A percentile compares a stretch with the other conserved stretches of the same genome.
Evolutionary conservation across 1,140 invertebrate species (phyloP).

Genomic region (Drosophila tristis): DNA sequence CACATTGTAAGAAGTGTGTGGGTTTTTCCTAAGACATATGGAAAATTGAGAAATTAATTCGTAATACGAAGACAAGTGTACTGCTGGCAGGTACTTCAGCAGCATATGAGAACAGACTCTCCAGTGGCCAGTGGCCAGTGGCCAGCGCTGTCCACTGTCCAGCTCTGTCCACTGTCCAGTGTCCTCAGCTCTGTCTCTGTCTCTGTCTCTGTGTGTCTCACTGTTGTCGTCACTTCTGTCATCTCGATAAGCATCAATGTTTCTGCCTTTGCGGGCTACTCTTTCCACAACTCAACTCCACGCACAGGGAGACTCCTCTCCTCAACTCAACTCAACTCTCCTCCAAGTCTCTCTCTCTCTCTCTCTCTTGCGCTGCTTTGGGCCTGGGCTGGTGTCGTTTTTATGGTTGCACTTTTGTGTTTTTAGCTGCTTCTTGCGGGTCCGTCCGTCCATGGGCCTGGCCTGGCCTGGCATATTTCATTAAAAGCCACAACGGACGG

Average conservation of each 20-base stretch:
- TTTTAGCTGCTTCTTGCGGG: constrained; percentile 50
- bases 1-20: constrained; percentile 16
- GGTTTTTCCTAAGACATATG: constrained; percentile 28
- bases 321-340: not conserved
- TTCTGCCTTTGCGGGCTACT: constrained; percentile 60
- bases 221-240: constrained; percentile 72
- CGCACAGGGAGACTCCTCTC: not conserved
- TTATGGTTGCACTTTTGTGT: constrained; percentile 83
- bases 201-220: constrained; percentile 12
- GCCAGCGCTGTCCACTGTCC: not conserved
- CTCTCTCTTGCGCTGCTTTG: constrained; percentile 9
- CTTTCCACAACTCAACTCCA: constrained; percentile 25
- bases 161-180: no score
- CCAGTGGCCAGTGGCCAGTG: constrained; percentile 6
- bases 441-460: constrained; percentile 25
- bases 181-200: no score
- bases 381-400: constrained; percentile 73
- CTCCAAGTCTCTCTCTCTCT: not conserved
- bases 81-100: constrained; percentile 30
- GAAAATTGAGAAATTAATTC: constrained; percentile 75
- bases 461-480: constrained; percentile 72
- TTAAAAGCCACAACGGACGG: constrained; percentile 58
- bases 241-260: constrained; percentile 83
- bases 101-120: not conserved
- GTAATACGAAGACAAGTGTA: constrained; percentile 52